Conservation (phyloP, 2,113 vertebrate species). For the Pomatostomus ruficeps region DNA sequence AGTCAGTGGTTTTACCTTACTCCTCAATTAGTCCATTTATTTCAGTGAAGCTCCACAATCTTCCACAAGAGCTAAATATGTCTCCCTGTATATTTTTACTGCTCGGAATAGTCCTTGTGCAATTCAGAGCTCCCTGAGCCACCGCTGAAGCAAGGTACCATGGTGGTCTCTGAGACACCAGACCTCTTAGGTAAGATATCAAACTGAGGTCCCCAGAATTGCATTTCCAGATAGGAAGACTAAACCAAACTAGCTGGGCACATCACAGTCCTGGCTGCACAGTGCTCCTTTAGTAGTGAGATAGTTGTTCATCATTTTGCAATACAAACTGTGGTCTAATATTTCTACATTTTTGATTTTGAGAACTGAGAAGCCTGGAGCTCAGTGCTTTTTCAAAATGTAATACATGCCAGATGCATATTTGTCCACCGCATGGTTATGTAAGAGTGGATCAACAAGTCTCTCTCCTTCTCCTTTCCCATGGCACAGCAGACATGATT, state of each 20-base stretch:
- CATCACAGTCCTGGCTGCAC: background rate
- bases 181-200: background rate
- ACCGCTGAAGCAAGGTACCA: background rate
- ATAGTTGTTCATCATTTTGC: background rate
- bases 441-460: background rate
- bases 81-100: background rate
- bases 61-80: background rate
- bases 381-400: background rate
- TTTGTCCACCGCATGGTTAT: background rate
- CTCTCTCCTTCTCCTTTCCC: constrained; percentile 2
- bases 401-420: background rate
- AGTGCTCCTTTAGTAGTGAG: background rate
- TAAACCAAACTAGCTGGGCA: background rate
- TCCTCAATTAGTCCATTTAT: constrained; percentile 22
- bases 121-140: background rate
- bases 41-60: background rate
- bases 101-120: background rate
- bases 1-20: constrained; percentile 22
- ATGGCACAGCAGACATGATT: background rate
- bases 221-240: background rate
- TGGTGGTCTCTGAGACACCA: background rate
- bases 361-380: background rate
- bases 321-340: background rate
- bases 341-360: background rate
- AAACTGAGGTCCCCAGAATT: background rate